Conservation (phyloP, 2,113 vertebrate species). For the Notarius lentiginosus region DNA sequence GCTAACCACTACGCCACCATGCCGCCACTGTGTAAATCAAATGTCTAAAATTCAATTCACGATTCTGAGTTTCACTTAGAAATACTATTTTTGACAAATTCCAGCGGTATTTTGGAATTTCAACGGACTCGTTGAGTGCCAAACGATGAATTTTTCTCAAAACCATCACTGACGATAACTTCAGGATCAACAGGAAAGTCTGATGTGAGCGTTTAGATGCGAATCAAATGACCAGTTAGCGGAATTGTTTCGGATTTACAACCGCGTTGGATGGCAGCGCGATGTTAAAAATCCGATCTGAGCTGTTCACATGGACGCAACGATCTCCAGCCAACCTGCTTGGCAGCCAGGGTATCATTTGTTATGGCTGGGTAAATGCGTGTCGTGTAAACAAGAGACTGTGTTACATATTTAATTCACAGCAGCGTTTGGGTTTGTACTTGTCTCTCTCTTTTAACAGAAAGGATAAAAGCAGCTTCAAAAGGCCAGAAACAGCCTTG, state of each 20-base stretch:
- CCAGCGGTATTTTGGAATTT: no score
- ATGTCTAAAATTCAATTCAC: no score
- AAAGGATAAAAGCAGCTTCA: slow-evolving; percentile 51
- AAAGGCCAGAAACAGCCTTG: slow-evolving; percentile 37
- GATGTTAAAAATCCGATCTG: neutral
- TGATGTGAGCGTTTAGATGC: no score
- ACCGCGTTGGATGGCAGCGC: no score
- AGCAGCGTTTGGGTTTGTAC: slow-evolving; percentile 12
- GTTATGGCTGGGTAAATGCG: neutral
- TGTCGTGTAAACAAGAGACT: slow-evolving; percentile 12
- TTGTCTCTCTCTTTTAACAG: neutral
- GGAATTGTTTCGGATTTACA: neutral
- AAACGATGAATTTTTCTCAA: no score
- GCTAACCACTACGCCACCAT: no score
- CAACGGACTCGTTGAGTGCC: neutral
- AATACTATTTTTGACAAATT: no score
- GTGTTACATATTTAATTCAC: slow-evolving; percentile 50
- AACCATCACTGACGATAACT: no score
- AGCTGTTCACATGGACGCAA: neutral
- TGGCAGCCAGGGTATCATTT: neutral
- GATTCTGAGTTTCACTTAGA: no score
- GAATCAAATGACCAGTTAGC: neutral
- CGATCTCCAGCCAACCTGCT: neutral
- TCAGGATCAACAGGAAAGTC: neutral
- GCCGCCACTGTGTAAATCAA: no score